Evolutionary conservation across 2,113 vertebrate species (phyloP).

Genomic region (Sminthopsis crassicaudata): DNA sequence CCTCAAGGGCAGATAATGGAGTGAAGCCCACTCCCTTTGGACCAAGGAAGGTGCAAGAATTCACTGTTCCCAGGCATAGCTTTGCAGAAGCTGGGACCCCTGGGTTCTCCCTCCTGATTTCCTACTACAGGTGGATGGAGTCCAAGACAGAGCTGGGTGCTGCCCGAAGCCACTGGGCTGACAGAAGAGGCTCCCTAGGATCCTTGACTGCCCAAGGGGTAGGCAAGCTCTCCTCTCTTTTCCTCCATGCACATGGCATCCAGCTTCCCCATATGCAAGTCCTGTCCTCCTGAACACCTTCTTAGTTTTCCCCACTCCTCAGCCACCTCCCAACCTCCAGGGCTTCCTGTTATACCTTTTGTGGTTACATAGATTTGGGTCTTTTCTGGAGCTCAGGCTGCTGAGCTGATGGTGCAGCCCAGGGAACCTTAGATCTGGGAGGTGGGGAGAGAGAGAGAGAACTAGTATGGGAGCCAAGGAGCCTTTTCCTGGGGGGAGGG

Average conservation of each 20-base stretch:
- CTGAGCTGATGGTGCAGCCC: neutral
- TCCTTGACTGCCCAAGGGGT: neutral
- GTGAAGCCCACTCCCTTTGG: neutral
- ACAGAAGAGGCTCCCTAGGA: neutral
- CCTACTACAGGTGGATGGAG: neutral
- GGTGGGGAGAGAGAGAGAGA: neutral
- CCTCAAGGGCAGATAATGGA: neutral
- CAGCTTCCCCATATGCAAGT: accelerated
- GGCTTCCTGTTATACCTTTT: too few relatives aligned
- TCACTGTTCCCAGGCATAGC: neutral
- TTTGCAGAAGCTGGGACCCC: neutral
- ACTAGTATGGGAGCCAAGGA: neutral
- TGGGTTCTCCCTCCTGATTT: constrained; percentile 1
- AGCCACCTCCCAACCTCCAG: neutral
- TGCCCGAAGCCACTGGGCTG: neutral
- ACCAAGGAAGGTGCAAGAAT: neutral
- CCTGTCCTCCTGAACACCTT: too few relatives aligned
- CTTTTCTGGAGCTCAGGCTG: neutral
- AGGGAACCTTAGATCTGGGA: neutral
- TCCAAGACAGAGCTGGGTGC: neutral
- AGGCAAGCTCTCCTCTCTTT: neutral
- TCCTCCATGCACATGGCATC: neutral
- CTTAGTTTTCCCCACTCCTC: neutral
- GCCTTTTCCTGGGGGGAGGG: too few relatives aligned
- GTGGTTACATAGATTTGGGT: neutral